A percentile compares a stretch with the other conserved stretches of the same genome.
These are phyloP conservation scores for Drosophila imparisetae DNA, from an alignment of 2,888 invertebrate species.

Conservation along the genomic window DNA sequence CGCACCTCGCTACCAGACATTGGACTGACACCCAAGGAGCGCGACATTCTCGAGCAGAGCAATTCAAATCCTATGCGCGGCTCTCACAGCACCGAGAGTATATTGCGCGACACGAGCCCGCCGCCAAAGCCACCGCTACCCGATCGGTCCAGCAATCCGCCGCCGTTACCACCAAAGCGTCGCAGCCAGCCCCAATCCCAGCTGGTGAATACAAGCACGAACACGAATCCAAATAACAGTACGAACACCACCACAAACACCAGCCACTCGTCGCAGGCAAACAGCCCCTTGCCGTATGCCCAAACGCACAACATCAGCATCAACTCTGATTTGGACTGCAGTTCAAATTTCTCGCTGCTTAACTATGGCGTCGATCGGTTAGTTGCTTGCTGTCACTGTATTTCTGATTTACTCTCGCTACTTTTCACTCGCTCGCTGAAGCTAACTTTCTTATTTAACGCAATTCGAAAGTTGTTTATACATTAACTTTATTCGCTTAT, in stretches of 20 bases:
- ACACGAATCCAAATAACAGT: conserved; percentile 20
- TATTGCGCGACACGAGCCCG: conserved; percentile 89
- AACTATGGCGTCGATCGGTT: conserved; percentile 88
- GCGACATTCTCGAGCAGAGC: conserved; percentile 85
- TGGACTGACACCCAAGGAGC: conserved; percentile 90
- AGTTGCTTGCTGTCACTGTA: conserved; percentile 32
- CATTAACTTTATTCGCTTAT: neutral
- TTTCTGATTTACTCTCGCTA: neutral
- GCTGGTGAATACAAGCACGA: conserved; percentile 26
- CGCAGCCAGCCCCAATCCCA: conserved; percentile 82
- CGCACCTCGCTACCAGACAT: conserved; percentile 92
- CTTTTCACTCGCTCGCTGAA: neutral
- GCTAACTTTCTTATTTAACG: neutral
- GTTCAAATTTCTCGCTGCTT: conserved; percentile 86
- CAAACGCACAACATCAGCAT: conserved; percentile 82
- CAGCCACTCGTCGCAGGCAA: conserved; percentile 57
- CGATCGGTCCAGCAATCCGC: conserved; percentile 89
- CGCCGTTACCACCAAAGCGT: conserved; percentile 92
- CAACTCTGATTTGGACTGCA: conserved; percentile 82
- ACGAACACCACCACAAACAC: conserved; percentile 23
- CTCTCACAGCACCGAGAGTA: conserved; percentile 93
- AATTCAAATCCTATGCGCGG: conserved; percentile 88
- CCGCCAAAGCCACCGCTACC: conserved; percentile 96
- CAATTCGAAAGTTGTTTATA: neutral
- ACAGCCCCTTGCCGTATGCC: conserved; percentile 81